phyloP scores from a whole-genome alignment of 2,888 invertebrate genomes.

The Xanthorhoe spadicearia region DNA sequence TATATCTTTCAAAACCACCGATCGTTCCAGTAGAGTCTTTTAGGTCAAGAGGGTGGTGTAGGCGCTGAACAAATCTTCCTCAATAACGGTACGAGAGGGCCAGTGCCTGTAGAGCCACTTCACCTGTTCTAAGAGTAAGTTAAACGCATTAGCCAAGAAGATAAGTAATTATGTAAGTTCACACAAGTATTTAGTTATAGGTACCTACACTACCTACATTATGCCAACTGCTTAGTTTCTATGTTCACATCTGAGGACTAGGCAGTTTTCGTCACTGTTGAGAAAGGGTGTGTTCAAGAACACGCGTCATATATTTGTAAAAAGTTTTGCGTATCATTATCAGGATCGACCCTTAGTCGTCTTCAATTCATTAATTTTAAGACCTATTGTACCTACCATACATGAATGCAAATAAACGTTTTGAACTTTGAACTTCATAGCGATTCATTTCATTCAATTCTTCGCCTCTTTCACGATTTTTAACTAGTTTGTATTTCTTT shows the following conservation, averaged over 20 bases:
- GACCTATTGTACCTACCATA: too few species aligned
- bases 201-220: background rate
- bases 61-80: background rate
- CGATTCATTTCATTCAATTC: too few species aligned
- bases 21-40: too few species aligned
- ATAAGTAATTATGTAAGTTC: background rate
- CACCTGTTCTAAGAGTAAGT: background rate
- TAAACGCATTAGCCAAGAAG: background rate
- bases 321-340: too few species aligned
- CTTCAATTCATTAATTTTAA: too few species aligned
- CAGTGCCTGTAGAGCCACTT: background rate
- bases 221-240: background rate
- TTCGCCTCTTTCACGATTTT: background rate
- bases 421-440: too few species aligned
- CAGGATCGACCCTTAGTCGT: too few species aligned
- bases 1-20: background rate
- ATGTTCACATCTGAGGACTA: too few species aligned
- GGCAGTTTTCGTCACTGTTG: too few species aligned
- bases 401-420: too few species aligned
- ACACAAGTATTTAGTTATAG: background rate
- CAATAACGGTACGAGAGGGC: background rate
- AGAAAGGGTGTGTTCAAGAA: too few species aligned
- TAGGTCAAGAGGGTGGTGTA: constrained; percentile 1
- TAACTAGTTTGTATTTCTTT: background rate
- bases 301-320: too few species aligned